Evolutionary conservation across 2,888 invertebrate species (phyloP).

Genomic region (Leptopterna dolabrata): DNA sequence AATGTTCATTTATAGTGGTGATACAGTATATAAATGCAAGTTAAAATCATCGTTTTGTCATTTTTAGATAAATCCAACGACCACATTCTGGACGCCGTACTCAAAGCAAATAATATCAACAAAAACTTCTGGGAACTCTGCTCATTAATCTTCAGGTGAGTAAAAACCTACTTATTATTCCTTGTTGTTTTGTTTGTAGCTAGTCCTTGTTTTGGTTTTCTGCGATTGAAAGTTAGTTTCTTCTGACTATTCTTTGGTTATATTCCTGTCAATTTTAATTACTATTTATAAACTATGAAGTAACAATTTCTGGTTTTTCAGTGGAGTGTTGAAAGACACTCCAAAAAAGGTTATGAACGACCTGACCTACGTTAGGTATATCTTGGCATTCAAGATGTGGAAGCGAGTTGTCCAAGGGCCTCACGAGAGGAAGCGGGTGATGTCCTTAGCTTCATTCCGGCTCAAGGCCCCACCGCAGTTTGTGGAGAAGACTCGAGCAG

Average conservation of each 20-base stretch:
- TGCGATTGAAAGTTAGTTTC: too few relatives aligned
- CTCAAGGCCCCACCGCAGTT: slow-evolving; percentile 62
- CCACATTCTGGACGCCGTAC: slow-evolving; percentile 63
- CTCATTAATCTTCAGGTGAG: slow-evolving; percentile 61
- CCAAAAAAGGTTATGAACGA: slow-evolving; percentile 58
- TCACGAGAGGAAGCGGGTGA: slow-evolving; percentile 60
- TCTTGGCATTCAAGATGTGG: slow-evolving; percentile 64
- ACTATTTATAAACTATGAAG: too few relatives aligned
- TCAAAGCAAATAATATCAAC: slow-evolving; percentile 62
- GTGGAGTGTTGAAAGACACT: slow-evolving; percentile 58
- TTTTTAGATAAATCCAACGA: slow-evolving; percentile 62
- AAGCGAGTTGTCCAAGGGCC: slow-evolving; percentile 62
- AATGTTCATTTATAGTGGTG: too few relatives aligned
- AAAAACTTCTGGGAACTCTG: slow-evolving; percentile 61
- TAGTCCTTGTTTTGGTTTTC: too few relatives aligned
- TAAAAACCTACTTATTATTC: not conserved
- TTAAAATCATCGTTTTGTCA: slow-evolving; percentile 7
- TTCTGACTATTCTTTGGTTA: too few relatives aligned
- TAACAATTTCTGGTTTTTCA: not conserved
- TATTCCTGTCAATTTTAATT: too few relatives aligned
- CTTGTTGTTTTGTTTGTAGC: too few relatives aligned
- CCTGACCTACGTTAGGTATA: slow-evolving; percentile 62
- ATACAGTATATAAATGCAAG: too few relatives aligned
- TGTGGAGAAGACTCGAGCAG: slow-evolving; percentile 59
- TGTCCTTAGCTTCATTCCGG: slow-evolving; percentile 59